Conservation (phyloP, 2,797 vertebrate genomes). For the Morelia viridis region DNA sequence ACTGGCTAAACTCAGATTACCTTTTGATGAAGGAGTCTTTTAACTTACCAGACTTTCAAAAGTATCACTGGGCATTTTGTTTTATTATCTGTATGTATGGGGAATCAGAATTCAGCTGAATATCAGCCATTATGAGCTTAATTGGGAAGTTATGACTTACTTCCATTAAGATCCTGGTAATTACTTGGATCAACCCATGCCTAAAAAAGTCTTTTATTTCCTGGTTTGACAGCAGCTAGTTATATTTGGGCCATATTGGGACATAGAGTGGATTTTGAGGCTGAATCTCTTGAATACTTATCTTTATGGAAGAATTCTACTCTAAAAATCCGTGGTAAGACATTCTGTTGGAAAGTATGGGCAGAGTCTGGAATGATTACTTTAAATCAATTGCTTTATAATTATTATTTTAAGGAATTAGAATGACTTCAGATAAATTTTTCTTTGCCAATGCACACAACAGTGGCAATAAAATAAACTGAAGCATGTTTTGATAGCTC, state of each 20-base stretch:
- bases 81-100: background rate
- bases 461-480: background rate
- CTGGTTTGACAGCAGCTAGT: background rate
- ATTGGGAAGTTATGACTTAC: background rate
- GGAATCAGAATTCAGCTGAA: background rate
- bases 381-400: background rate
- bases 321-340: background rate
- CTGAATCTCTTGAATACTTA: background rate
- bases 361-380: background rate
- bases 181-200: background rate
- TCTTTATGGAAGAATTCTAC: background rate
- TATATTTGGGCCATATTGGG: background rate
- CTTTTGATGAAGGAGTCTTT: background rate
- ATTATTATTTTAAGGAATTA: background rate
- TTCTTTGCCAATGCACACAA: background rate
- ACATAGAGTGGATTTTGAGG: background rate
- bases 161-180: background rate
- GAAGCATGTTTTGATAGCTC: background rate
- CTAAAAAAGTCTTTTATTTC: background rate
- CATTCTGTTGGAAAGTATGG: background rate
- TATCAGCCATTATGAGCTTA: background rate
- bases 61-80: background rate
- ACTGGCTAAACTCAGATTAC: background rate
- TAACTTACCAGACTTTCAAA: background rate
- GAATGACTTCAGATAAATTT: background rate